Conservation (phyloP, 2,113 vertebrate species). For the Lanius collurio region DNA sequence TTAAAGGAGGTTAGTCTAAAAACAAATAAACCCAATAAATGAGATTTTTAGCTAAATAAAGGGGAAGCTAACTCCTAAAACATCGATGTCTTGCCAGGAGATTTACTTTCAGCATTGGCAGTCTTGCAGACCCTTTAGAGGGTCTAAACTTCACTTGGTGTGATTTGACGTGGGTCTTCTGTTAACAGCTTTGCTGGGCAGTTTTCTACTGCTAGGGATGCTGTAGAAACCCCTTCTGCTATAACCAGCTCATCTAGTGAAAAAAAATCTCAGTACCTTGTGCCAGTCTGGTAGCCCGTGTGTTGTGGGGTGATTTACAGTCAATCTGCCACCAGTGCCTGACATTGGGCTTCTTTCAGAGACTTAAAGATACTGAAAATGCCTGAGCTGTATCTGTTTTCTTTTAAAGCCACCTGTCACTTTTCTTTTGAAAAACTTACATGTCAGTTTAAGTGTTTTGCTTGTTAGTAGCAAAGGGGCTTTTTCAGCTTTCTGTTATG, state of each 20-base stretch:
- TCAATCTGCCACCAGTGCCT: background rate
- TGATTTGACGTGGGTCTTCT: background rate
- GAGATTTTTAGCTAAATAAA: conserved; percentile 27
- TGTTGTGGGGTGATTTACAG: background rate
- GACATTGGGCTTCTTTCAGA: background rate
- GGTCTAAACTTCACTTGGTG: background rate
- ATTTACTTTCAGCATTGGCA: background rate
- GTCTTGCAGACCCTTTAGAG: background rate
- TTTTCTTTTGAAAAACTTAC: background rate
- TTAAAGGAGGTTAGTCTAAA: conserved; percentile 52
- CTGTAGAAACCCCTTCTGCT: background rate
- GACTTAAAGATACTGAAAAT: background rate
- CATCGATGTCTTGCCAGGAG: background rate
- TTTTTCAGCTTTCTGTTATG: background rate
- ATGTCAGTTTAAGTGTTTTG: background rate
- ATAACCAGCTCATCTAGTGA: background rate
- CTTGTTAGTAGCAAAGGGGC: background rate
- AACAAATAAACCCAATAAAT: conserved; percentile 43
- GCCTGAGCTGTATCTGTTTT: background rate
- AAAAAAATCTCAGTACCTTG: background rate
- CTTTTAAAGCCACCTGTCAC: background rate
- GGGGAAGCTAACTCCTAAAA: background rate
- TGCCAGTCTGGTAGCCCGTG: background rate
- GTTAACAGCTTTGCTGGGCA: background rate
- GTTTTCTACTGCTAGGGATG: background rate